These are phyloP conservation scores for Cercopithecus mona DNA, from an alignment of 2,113 vertebrate genomes.

Conservation along the genomic window DNA sequence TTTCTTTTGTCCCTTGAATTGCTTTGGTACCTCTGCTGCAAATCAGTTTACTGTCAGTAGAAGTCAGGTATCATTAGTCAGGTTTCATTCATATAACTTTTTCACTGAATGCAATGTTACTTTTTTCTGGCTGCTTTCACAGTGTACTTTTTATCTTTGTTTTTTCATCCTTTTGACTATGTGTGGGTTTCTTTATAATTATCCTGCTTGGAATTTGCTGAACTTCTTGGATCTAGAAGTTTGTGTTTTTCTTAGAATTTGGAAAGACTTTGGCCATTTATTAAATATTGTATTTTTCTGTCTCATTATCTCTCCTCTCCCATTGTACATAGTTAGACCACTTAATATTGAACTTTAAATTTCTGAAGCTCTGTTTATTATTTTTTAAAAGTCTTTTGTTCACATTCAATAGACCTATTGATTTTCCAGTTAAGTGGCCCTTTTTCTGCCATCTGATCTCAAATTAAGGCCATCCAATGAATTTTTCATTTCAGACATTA, in stretches of 20 bases:
- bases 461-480: conserved; percentile 27
- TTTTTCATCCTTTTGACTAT: background rate
- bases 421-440: background rate
- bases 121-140: background rate
- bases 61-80: background rate
- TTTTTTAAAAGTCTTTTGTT: conserved; percentile 17
- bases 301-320: background rate
- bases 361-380: background rate
- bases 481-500: conserved; percentile 13
- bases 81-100: background rate
- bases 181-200: conserved; percentile 1
- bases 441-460: conserved; percentile 4
- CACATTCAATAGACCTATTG: background rate
- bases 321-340: background rate
- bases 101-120: background rate
- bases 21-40: background rate
- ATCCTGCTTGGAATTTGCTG: background rate
- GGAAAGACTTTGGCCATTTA: background rate
- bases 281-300: background rate
- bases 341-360: background rate
- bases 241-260: background rate
- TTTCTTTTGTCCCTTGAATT: background rate
- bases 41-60: background rate
- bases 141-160: background rate
- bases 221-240: background rate